Evolutionary conservation across 2,113 vertebrate species (phyloP), one percentile per base, ranked within the genome.

Genomic region (Pachycephala philippinensis): DNA sequence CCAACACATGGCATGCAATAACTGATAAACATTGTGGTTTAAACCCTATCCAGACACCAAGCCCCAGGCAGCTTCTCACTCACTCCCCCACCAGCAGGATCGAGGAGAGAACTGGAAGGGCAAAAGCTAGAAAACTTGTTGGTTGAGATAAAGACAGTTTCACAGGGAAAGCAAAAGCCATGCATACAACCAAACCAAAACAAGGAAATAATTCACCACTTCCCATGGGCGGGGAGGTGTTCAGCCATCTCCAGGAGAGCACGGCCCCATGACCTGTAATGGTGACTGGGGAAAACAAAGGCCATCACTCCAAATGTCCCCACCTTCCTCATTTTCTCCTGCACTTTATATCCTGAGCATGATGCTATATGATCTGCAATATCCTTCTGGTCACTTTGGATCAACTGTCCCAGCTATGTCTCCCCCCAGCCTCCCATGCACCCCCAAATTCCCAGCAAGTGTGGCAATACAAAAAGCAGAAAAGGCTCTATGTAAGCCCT

Each of bases 21-120:
- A 52, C 22, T 44, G 47, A 40, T 40, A 35, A n/a, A 3, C 21
- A 40, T 24, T 26, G n/a, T 47, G 61, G 33, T 54, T 82, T 75
- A 83, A 60, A 53, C 6, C 9, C n/a, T 24, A 60, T 4, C 11
- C 45, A n/a, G 28, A 28, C 11, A 33, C 28, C n/a, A 66, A 60
- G 24, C 7, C 13, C n/a, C 16, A 22, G 3, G 8, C 13, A 82
- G 33, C 9, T n/a, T 6, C 13, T 63, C 0, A 0, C 27, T 74
- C 52, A 33, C 23, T 66, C 10, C 16, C 6, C 7, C 24, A 45
- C 7, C 45, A 39, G 11, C 4, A 13, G 19, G 22, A 52, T 20
- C 0, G 0, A 39, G 45, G 28, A 45, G 33, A 53, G n/a, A 39
- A n/a, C 11, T 0, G 0, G 28, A 45, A 74, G 53, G 4, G 5